Evolutionary conservation across 2,797 vertebrate species (phyloP).

Genomic region (Sphaeramia orbicularis): DNA sequence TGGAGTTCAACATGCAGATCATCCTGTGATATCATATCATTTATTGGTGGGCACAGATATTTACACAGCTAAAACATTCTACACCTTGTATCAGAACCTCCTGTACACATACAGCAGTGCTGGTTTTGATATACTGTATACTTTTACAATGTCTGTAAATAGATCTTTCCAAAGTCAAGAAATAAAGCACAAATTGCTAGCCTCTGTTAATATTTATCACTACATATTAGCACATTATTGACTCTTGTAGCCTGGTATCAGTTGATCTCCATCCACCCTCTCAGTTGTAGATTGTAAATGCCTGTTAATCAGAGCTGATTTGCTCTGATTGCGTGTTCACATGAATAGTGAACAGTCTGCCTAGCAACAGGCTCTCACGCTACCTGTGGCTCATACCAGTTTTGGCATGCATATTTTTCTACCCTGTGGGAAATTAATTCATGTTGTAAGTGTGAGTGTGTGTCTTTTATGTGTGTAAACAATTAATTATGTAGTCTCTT

Average conservation of each 20-base stretch:
- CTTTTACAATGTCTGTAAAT: too few species aligned
- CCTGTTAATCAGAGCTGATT: constrained; percentile 9
- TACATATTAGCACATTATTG: not conserved
- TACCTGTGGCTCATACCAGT: constrained; percentile 49
- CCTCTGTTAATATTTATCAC: not conserved
- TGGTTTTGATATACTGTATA: too few species aligned
- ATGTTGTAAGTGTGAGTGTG: constrained; percentile 13
- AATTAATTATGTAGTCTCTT: constrained; percentile 51
- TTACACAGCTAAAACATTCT: too few species aligned
- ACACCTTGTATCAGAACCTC: too few species aligned
- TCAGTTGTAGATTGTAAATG: not conserved
- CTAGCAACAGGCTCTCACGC: constrained; percentile 52
- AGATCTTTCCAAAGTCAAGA: too few species aligned
- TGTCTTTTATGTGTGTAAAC: constrained; percentile 34
- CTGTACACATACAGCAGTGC: too few species aligned
- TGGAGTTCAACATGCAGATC: too few species aligned
- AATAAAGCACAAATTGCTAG: not conserved
- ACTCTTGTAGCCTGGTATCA: not conserved
- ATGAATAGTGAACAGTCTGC: constrained; percentile 37
- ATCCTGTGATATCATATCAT: too few species aligned
- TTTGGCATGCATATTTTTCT: constrained; percentile 31
- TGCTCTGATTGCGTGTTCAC: constrained; percentile 4
- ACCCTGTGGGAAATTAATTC: constrained; percentile 59
- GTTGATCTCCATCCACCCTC: not conserved
- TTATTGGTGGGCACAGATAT: too few species aligned